Conservation (phyloP, 2,888 invertebrate species). For the Sialis fuliginosa region DNA sequence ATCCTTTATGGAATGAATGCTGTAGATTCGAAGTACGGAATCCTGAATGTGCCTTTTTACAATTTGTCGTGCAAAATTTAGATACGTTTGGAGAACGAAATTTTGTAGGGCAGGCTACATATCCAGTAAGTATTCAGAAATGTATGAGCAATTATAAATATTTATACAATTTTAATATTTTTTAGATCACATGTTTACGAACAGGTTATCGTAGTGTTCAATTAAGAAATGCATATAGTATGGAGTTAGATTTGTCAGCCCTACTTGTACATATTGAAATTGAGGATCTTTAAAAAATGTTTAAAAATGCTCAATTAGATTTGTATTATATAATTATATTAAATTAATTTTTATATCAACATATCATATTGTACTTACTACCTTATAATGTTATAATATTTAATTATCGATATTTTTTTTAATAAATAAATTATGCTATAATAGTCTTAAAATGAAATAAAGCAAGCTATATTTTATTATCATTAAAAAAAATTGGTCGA, state of each 20-base stretch:
- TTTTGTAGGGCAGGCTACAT: conserved; percentile 91
- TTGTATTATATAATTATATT: not conserved
- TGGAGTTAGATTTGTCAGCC: conserved; percentile 81
- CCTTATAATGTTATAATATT: no score
- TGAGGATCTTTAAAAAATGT: conserved; percentile 20
- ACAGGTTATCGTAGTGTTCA: conserved; percentile 83
- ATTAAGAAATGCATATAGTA: conserved; percentile 76
- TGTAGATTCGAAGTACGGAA: conserved; percentile 71
- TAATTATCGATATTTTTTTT: no score
- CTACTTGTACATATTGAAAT: conserved; percentile 67
- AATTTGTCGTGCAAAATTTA: conserved; percentile 84
- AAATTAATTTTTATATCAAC: not conserved
- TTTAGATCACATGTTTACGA: conserved; percentile 48
- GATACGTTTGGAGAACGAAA: conserved; percentile 95
- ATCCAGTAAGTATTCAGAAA: conserved; percentile 40
- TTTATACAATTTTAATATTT: conserved; percentile 1
- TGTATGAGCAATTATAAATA: not conserved
- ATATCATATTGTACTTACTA: not conserved
- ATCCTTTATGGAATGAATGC: conserved; percentile 70
- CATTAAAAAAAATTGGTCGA: no score
- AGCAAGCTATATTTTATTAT: no score
- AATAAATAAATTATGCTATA: no score
- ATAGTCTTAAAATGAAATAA: no score
- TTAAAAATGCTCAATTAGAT: not conserved
- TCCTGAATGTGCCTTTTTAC: conserved; percentile 65